Evolutionary conservation across 2,888 invertebrate genomes (phyloP).

Genomic region (Trachelus tabidus): DNA sequence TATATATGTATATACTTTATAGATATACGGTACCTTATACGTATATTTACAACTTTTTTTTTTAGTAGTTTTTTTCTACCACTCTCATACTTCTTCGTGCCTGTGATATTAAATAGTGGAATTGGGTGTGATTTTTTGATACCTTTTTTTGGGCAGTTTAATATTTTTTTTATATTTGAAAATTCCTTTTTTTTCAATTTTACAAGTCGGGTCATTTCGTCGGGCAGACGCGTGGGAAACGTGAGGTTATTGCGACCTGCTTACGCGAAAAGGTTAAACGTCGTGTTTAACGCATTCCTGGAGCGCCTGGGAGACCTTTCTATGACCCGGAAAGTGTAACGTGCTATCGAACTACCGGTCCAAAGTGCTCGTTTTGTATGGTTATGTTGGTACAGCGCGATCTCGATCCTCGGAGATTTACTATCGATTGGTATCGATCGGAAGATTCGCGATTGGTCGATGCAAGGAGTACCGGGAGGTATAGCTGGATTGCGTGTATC

Average conservation of each 20-base stretch:
- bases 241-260: slow-evolving; percentile 44
- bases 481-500: not conserved
- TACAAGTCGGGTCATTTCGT: not conserved
- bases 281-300: slow-evolving; percentile 52
- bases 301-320: slow-evolving; percentile 39
- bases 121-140: not conserved
- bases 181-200: not conserved
- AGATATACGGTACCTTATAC: not conserved
- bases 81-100: not conserved
- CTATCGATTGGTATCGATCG: not conserved
- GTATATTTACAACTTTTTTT: not conserved
- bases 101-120: not conserved
- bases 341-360: slow-evolving; percentile 12
- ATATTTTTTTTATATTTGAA: not conserved
- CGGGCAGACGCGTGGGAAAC: slow-evolving; percentile 42
- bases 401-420: not conserved
- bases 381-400: not conserved
- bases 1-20: not conserved
- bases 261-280: slow-evolving; percentile 52
- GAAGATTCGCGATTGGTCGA: not conserved
- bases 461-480: not conserved
- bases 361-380: not conserved
- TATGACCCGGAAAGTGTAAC: slow-evolving; percentile 39
- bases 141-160: not conserved
- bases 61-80: not conserved